These are phyloP conservation scores for Helicolenus hilgendorfi DNA, from an alignment of 2,797 vertebrate species.

Conservation along the genomic window DNA sequence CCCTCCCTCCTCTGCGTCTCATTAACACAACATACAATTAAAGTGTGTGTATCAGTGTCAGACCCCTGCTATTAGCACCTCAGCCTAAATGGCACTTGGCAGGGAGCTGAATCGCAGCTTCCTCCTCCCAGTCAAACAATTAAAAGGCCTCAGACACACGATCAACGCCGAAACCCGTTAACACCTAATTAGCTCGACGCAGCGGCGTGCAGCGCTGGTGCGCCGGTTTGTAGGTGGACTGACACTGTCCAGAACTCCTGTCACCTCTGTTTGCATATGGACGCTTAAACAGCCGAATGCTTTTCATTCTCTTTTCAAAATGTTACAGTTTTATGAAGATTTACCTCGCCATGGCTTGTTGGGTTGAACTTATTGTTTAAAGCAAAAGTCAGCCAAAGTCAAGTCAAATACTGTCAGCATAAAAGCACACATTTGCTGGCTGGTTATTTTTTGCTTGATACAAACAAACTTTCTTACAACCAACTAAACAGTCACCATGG, in stretches of 20 bases:
- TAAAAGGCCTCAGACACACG: slow-evolving; percentile 52
- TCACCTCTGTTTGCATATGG: neutral
- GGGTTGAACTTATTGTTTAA: neutral
- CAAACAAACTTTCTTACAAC: neutral
- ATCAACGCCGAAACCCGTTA: slow-evolving; percentile 54
- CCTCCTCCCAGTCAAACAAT: slow-evolving; percentile 75
- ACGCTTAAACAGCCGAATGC: neutral
- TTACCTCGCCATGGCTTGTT: neutral
- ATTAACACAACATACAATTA: slow-evolving; percentile 85
- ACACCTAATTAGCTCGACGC: slow-evolving; percentile 54
- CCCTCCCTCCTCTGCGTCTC: slow-evolving; percentile 54
- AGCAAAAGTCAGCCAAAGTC: neutral
- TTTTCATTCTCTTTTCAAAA: neutral
- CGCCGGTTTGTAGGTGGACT: neutral
- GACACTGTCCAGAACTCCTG: neutral
- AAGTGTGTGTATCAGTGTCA: slow-evolving; percentile 75
- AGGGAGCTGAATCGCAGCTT: slow-evolving; percentile 64
- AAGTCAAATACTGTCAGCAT: neutral
- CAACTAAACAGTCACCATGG: neutral
- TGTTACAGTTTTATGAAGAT: neutral
- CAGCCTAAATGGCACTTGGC: slow-evolving; percentile 79
- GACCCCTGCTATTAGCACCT: slow-evolving; percentile 74
- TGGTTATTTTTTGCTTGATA: neutral
- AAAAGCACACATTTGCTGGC: no score
- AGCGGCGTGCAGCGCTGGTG: slow-evolving; percentile 8